Percentiles rank a stretch among this genome's conserved stretches.
These are phyloP conservation scores for Drosophila neocordata DNA, from an alignment of 1,140 invertebrate species.

Conservation along the genomic window DNA sequence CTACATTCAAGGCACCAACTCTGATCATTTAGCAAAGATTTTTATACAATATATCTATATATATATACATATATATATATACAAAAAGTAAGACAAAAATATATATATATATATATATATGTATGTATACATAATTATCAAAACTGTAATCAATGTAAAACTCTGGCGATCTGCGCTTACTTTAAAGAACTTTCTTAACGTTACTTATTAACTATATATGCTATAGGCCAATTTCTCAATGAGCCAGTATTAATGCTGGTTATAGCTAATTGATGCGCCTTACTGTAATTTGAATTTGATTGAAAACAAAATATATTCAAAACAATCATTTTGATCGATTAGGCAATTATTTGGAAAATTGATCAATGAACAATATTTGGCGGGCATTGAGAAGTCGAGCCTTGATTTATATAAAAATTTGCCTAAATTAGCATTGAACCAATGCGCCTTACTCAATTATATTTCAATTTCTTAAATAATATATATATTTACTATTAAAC, in stretches of 20 bases:
- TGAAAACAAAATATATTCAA: neutral
- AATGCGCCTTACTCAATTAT: conserved; percentile 18
- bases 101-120: conserved; percentile 10
- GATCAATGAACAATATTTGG: too few relatives aligned
- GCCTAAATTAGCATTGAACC: conserved; percentile 12
- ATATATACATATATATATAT: neutral
- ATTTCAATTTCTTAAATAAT: conserved; percentile 5
- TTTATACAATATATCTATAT: conserved; percentile 62
- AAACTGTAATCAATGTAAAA: conserved; percentile 42
- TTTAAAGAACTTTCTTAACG: conserved; percentile 44
- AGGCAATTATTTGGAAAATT: too few relatives aligned
- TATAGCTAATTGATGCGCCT: neutral
- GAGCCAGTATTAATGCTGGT: neutral
- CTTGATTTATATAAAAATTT: neutral
- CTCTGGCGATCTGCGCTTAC: conserved; percentile 26
- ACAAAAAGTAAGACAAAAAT: neutral
- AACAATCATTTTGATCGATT: neutral
- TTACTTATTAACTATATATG: neutral
- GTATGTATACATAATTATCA: conserved; percentile 30
- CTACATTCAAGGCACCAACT: conserved; percentile 69
- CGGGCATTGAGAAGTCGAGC: neutral
- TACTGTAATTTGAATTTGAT: conserved; percentile 30
- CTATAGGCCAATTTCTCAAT: neutral
- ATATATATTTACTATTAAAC: conserved; percentile 15
- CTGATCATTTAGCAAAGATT: conserved; percentile 49